Conservation (phyloP, 2,888 invertebrate genomes). For the Blastobasis lacticolella region DNA sequence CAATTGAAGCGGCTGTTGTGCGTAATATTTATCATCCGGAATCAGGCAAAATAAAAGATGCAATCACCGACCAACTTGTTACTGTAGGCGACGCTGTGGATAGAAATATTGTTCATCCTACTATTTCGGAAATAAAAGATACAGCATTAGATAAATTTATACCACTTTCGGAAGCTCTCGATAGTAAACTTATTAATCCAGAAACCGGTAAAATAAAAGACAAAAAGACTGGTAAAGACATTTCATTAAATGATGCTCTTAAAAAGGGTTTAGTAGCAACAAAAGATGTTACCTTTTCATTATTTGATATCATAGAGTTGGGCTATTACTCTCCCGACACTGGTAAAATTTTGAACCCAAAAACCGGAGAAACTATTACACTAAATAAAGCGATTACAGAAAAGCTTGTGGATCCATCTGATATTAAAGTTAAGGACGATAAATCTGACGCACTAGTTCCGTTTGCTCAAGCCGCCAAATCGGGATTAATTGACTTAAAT, state of each 20-base stretch:
- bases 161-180: slow-evolving; percentile 82
- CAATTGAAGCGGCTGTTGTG: slow-evolving; percentile 83
- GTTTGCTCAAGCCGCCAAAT: slow-evolving; percentile 80
- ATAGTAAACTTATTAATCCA: slow-evolving; percentile 78
- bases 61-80: slow-evolving; percentile 80
- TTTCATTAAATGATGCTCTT: slow-evolving; percentile 82
- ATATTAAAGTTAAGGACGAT: slow-evolving; percentile 83
- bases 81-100: slow-evolving; percentile 84
- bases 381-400: slow-evolving; percentile 83
- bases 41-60: slow-evolving; percentile 81
- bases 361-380: slow-evolving; percentile 81
- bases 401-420: slow-evolving; percentile 81
- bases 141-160: slow-evolving; percentile 81
- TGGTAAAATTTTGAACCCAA: slow-evolving; percentile 85
- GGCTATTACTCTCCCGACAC: slow-evolving; percentile 84
- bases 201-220: slow-evolving; percentile 82
- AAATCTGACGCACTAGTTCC: slow-evolving; percentile 78
- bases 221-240: slow-evolving; percentile 79
- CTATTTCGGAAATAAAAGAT: slow-evolving; percentile 87
- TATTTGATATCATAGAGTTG: slow-evolving; percentile 83
- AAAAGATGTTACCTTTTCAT: slow-evolving; percentile 79
- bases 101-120: slow-evolving; percentile 86
- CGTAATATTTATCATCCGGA: slow-evolving; percentile 81
- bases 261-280: slow-evolving; percentile 81
- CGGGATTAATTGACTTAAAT: slow-evolving; percentile 80